These are phyloP conservation scores for Leptestheria dahalacensis DNA, from an alignment of 1,140 invertebrate genomes.

Conservation along the genomic window DNA sequence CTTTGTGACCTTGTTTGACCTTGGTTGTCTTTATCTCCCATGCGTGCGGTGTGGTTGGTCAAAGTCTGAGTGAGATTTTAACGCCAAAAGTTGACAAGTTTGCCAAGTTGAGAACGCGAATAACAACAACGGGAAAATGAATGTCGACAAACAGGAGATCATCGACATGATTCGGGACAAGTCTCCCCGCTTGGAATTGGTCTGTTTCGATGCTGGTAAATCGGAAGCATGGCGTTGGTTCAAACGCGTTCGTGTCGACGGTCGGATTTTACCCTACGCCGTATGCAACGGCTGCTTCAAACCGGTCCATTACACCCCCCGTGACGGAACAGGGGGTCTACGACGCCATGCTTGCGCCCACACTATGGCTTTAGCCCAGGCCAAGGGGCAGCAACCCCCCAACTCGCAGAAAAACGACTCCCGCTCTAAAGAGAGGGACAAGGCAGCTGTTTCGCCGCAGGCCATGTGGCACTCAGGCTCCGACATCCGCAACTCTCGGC, in stretches of 20 bases:
- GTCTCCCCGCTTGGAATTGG: conserved; percentile 11
- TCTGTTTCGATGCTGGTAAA: conserved; percentile 14
- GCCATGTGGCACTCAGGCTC: not conserved
- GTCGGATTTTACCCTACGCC: conserved; percentile 13
- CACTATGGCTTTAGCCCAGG: conserved; percentile 14
- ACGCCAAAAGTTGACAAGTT: no score
- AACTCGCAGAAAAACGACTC: conserved; percentile 8
- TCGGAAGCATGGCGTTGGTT: conserved; percentile 17
- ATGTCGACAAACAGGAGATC: conserved; percentile 15
- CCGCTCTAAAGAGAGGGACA: not conserved
- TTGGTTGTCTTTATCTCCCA: not conserved
- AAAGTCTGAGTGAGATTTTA: no score
- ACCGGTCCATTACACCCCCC: conserved; percentile 14
- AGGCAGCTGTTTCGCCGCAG: conserved; percentile 1
- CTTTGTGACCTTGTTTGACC: not conserved
- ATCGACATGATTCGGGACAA: conserved; percentile 12
- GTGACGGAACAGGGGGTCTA: conserved; percentile 14
- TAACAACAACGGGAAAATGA: conserved; percentile 5
- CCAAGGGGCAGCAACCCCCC: not conserved
- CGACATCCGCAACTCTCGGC: not conserved
- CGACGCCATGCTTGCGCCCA: conserved; percentile 15
- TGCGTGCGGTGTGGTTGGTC: no score
- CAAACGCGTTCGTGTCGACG: conserved; percentile 14
- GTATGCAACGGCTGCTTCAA: conserved; percentile 15
- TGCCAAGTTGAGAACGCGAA: no score